A percentile compares a stretch with the other conserved stretches of the same genome.
Conservation (phyloP, 2,113 vertebrate species). For the Dolichotis patagonum region DNA sequence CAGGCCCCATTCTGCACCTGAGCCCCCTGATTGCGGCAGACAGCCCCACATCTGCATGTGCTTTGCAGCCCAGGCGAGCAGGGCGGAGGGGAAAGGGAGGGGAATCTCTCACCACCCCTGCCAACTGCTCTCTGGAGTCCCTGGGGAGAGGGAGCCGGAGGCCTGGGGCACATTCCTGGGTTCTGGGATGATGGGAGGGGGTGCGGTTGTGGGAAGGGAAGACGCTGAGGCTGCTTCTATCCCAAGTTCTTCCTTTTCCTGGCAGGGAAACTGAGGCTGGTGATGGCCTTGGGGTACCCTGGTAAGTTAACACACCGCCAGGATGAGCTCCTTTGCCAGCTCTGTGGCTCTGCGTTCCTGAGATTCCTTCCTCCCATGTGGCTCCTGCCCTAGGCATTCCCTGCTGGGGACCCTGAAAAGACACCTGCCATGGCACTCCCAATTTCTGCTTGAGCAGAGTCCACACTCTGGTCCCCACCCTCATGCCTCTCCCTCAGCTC, state of each 20-base stretch:
- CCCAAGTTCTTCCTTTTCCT: neutral
- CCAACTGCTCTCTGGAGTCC: neutral
- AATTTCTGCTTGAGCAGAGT: neutral
- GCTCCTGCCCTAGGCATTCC: neutral
- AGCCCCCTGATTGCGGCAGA: constrained; percentile 90
- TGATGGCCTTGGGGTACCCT: accelerated
- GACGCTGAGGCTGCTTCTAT: neutral
- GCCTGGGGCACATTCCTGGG: constrained; percentile 46
- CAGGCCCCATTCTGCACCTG: constrained; percentile 93
- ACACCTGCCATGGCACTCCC: neutral
- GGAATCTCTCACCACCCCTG: constrained; percentile 39
- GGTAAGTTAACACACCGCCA: no score
- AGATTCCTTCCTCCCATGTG: neutral
- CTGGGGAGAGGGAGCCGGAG: neutral
- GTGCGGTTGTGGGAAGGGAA: neutral
- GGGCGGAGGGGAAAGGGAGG: neutral
- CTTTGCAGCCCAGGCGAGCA: constrained; percentile 86
- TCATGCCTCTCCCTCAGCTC: neutral
- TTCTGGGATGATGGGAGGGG: neutral
- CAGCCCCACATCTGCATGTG: constrained; percentile 91
- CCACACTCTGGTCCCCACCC: accelerated
- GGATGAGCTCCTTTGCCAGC: neutral
- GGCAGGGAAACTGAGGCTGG: constrained; percentile 46
- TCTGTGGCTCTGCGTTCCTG: neutral
- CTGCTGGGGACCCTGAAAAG: neutral